Base-by-base conservation (phyloP, 2,888 invertebrate species). In the Synergus umbraculus region DNA sequence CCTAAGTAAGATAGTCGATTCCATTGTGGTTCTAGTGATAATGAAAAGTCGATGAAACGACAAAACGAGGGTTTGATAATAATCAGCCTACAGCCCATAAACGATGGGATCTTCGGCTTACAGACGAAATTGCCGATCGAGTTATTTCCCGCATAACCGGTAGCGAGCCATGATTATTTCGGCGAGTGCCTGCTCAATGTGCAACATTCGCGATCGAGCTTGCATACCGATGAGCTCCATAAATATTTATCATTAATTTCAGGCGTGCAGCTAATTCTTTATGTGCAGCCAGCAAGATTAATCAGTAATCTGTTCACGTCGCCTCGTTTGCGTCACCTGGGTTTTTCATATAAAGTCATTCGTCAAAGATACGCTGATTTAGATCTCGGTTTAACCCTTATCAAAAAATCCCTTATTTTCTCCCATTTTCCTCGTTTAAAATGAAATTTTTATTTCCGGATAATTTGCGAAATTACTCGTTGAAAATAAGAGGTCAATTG, bases 201-300 rank as follows among this genome's bases (percentile, higher is more conserved):
- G 83, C 84, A 84, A 85, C 84, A 84, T 87, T 85, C 81, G 84
- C 84, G 78, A 84, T 88, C 85, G 86, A 77, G 81, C 82, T 84
- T 84, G 85, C 86, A 86, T 86, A 86, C 85, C 85, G 83, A 86
- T 78, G 81, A 80, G 83, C 77, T 79, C 85, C 83, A 87, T 87
- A 86, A 87, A 87, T 88, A 86, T 88, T 87, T 88, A 85, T 87
- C 86, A 85, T 80, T 83, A 83, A 85, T 87, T 87, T 86, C 83
- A 79, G 78, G 77, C 82, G 22, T 46, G 79, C 81, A 77, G 67
- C 81, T 85, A 86, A 87, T 87, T 87, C 86, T 86, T 87, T 87
- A 85, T 86, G 81, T 81, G 77, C 78, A 80, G 69, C 67, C 78
- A 78, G 64, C 60, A 86, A 87, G 86, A 87, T 88, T 86, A 87